phyloP scores from a whole-genome alignment of 53 echinoderm and acorn worm species.

The Luidia sarsii region DNA sequence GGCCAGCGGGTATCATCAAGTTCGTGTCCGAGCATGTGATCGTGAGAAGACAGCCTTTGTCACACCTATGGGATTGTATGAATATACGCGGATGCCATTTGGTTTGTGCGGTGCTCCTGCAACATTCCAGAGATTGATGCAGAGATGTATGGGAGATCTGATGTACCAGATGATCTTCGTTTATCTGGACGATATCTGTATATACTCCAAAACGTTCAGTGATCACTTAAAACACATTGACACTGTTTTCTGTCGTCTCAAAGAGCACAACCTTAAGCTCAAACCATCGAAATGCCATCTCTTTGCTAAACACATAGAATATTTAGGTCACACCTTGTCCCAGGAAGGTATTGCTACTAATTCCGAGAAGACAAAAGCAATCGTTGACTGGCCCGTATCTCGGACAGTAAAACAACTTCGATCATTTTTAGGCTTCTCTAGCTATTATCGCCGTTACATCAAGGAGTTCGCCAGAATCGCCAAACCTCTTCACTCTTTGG shows the following conservation, averaged over 20 bases:
- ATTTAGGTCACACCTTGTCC: constrained; percentile 29
- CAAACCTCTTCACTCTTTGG: constrained; percentile 8
- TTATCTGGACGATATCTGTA: constrained; percentile 21
- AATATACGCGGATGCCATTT: constrained; percentile 8
- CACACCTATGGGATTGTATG: constrained; percentile 9
- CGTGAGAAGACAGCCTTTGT: constrained; percentile 22
- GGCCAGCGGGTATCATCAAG: constrained; percentile 39
- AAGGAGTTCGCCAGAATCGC: constrained; percentile 15
- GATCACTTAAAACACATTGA: constrained; percentile 15
- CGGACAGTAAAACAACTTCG: constrained; percentile 7
- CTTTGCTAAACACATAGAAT: neutral
- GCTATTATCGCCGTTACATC: constrained; percentile 21
- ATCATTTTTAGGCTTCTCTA: constrained; percentile 15
- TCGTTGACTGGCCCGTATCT: constrained; percentile 16
- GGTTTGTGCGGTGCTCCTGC: too few relatives aligned
- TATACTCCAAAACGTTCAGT: constrained; percentile 31
- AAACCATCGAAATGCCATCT: constrained; percentile 45
- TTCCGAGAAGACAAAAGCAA: neutral
- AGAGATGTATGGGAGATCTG: too few relatives aligned
- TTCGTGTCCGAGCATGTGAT: neutral
- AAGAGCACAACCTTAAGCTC: constrained; percentile 17
- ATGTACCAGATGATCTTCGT: constrained; percentile 1
- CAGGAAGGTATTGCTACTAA: constrained; percentile 18
- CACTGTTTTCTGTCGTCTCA: neutral
- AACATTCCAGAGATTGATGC: too few relatives aligned